phyloP scores from a whole-genome alignment of 2,888 invertebrate species.

The Metellina segmentata region DNA sequence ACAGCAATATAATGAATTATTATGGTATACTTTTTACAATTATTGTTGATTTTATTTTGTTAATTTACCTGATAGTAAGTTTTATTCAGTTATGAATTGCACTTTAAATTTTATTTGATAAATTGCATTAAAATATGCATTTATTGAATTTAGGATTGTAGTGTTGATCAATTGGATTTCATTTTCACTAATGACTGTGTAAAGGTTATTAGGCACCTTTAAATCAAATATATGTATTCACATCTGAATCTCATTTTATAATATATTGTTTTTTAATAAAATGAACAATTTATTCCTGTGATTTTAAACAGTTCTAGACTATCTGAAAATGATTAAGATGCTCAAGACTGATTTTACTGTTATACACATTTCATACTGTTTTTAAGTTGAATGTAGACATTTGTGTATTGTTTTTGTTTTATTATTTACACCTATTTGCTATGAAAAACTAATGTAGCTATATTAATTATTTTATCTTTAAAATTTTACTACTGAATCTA shows the following conservation, averaged over 20 bases:
- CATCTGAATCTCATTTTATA: not conserved
- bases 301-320: not conserved
- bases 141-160: not conserved
- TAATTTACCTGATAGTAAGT: no score
- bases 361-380: slow-evolving; percentile 17
- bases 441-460: not conserved
- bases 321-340: not conserved
- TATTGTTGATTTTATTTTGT: no score
- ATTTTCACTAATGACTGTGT: no score
- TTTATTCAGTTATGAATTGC: no score
- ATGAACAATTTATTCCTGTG: not conserved
- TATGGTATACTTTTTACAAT: no score
- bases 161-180: not conserved
- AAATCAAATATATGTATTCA: not conserved
- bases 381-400: slow-evolving; percentile 5
- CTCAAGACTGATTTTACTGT: not conserved
- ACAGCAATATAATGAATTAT: no score
- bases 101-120: no score
- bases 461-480: not conserved
- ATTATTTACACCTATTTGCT: not conserved
- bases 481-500: not conserved
- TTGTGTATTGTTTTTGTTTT: not conserved
- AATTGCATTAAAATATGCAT: no score
- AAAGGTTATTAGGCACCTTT: not conserved
- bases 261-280: not conserved